Evolutionary conservation across 2,888 invertebrate species (phyloP).

Genomic region (Callyntrura sp.): DNA sequence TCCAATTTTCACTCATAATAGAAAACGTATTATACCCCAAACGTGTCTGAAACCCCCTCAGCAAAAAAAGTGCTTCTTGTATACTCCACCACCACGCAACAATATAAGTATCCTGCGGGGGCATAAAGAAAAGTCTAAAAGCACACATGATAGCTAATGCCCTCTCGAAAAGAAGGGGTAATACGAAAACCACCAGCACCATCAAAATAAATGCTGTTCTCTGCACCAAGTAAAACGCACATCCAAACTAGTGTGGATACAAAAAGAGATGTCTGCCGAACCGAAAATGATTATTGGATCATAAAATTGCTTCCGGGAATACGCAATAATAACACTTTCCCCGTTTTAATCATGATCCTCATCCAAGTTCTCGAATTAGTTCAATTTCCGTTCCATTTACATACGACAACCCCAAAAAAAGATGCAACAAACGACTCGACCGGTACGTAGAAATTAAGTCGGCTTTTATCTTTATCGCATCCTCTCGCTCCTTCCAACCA

Average conservation of each 20-base stretch:
- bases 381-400: conserved; percentile 59
- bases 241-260: too few relatives aligned
- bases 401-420: background rate
- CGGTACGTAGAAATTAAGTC: background rate
- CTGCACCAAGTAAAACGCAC: conserved; percentile 44
- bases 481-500: too few relatives aligned
- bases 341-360: conserved; percentile 7
- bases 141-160: too few relatives aligned
- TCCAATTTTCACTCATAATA: background rate
- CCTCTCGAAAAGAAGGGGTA: conserved; percentile 47
- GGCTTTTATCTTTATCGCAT: too few relatives aligned
- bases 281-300: conserved; percentile 72
- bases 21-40: background rate
- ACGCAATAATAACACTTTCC: conserved; percentile 58
- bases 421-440: too few relatives aligned
- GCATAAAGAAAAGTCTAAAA: background rate
- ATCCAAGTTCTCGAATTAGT: conserved; percentile 1
- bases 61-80: background rate
- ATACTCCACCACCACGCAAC: background rate
- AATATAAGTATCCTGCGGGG: background rate
- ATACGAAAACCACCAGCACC: background rate
- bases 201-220: background rate
- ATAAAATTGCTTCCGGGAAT: conserved; percentile 79
- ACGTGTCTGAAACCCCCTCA: background rate
- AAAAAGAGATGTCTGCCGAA: background rate